phyloP scores from a whole-genome alignment of 2,113 vertebrate species.

The Glaucidium brasilianum region DNA sequence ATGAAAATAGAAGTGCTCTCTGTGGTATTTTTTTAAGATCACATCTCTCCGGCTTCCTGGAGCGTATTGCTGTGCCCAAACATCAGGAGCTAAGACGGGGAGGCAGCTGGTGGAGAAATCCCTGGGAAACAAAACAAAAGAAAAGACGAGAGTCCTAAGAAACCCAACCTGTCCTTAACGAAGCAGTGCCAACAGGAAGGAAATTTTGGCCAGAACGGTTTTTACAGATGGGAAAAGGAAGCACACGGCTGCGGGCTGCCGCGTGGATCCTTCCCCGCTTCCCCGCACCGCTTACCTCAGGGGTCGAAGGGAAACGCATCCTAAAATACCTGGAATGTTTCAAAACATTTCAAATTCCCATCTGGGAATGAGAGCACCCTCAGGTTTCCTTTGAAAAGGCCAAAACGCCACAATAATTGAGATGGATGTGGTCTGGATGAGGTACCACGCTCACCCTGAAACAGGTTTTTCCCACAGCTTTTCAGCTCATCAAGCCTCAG shows the following conservation, averaged over 20 bases:
- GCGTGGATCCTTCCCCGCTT: accelerated
- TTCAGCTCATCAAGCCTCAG: neutral
- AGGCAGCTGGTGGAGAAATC: neutral
- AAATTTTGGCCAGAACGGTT: neutral
- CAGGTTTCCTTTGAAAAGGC: neutral
- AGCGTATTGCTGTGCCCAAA: neutral
- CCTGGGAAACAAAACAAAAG: slow-evolving; percentile 42
- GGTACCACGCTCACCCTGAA: neutral
- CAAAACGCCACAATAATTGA: neutral
- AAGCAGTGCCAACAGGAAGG: neutral
- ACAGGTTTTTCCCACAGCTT: neutral
- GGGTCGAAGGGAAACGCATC: neutral
- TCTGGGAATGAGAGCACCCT: neutral
- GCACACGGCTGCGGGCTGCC: neutral
- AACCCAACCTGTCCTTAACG: neutral
- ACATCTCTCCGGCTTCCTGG: neutral
- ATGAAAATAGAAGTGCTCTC: neutral
- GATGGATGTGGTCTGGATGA: neutral
- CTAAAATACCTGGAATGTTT: neutral
- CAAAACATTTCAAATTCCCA: neutral
- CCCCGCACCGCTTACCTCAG: accelerated
- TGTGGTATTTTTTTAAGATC: neutral
- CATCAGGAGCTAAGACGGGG: neutral
- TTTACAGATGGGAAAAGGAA: neutral
- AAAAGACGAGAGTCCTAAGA: slow-evolving; percentile 41